Evolutionary conservation across 2,888 invertebrate genomes (phyloP), one percentile per base, ranked within the genome.

Genomic region (Branchinecta sandiegonensis): DNA sequence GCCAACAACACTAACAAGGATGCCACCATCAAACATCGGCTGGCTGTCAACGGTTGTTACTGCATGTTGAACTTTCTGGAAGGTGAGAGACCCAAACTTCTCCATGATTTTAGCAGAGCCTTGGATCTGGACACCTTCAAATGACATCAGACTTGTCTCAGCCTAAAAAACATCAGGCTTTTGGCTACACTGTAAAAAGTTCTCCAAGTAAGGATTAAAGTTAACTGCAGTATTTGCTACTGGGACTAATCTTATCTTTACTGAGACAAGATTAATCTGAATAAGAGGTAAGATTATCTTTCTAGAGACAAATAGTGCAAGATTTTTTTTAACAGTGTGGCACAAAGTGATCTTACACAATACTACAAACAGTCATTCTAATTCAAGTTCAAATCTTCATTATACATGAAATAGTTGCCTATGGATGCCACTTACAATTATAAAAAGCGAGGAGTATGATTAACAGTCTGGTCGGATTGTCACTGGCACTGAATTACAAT

Each of bases 1-100:
- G 75, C 97, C 97, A 74, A 96, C 83, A 68, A 97, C 96, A 82
- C 90, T 90, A 74, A 97, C 93, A 78, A 96, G 80, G 73, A 97
- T 90, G 72, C 95, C 95, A 71, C 95, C 96, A 80, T 95, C 96
- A 76, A 91, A 90, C 85, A 91, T 94, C n/a, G 97, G 97, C 79
- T 97, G 97, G 67, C 93, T 92, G 79, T 97, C 97, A 71, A 94
- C 86, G 46, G 91, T 88, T 70, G 96, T 95, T 77, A 96, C 87
- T 76, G 87, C 84, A 79, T 95, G 86, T 78, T 86, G 87, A 76
- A 96, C 95, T 82, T 90, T 90, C 84, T 91, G 90, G 83, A 96
- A 95, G 73, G 87, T 83, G 78, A 96, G 83, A 77, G 87, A 85
- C 93, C 94, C 82, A 72, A 95, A 82, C 82, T 94, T 95, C 81